A percentile compares a stretch with the other conserved stretches of the same genome.
Evolutionary conservation across 2,113 vertebrate species (phyloP).

Genomic region (Turdus rufiventris): DNA sequence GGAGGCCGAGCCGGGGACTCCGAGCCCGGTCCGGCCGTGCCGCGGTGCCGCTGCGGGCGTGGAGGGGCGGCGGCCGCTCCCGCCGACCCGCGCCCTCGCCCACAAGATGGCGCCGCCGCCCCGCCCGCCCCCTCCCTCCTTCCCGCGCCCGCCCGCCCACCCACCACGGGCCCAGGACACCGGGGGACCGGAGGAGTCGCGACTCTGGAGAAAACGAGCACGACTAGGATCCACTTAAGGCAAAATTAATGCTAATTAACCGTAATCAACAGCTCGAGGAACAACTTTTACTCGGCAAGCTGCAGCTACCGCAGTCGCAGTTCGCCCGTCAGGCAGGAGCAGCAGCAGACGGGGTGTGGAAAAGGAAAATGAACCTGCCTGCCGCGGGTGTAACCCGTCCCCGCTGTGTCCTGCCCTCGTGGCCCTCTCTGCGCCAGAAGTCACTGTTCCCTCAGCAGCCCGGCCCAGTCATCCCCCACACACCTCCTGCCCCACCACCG

Average conservation of each 20-base stretch:
- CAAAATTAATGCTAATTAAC: constrained; percentile 35
- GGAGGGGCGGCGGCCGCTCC: not conserved
- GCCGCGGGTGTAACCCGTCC: not conserved
- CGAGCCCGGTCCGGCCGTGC: no score
- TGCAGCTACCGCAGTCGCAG: not conserved
- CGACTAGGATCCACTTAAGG: not conserved
- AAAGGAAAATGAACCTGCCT: not conserved
- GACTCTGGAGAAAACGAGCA: not conserved
- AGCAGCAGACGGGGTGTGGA: not conserved
- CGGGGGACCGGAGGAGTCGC: no score
- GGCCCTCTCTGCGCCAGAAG: not conserved
- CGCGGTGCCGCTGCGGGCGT: not conserved
- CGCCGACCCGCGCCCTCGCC: not conserved
- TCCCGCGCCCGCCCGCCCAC: not conserved
- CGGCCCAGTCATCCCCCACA: fast-evolving
- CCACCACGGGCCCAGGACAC: not conserved
- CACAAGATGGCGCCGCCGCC: constrained; percentile 46
- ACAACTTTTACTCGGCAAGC: not conserved
- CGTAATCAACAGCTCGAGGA: not conserved
- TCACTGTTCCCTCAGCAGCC: not conserved
- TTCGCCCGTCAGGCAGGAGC: not conserved
- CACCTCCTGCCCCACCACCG: not conserved
- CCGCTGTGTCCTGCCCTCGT: not conserved
- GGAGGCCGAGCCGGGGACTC: not conserved
- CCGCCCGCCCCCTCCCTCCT: not conserved